These are phyloP conservation scores for Odontomachus brunneus DNA, from an alignment of 1,140 invertebrate species.

Conservation along the genomic window DNA sequence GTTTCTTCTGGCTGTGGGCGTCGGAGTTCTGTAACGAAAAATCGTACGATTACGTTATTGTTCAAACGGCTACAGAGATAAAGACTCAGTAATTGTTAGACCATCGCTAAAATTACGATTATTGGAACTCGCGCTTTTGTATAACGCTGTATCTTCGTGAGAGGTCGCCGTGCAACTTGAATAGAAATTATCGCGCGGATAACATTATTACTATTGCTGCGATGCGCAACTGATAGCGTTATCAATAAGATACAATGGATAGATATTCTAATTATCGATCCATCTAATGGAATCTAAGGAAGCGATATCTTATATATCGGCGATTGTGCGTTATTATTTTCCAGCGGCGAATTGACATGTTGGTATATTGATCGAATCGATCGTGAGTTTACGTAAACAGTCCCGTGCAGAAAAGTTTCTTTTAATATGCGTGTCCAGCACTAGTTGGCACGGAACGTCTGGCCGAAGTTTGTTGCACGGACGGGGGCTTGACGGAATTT, in stretches of 20 bases:
- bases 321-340: background rate
- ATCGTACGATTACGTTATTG: background rate
- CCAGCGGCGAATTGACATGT: background rate
- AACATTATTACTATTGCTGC: background rate
- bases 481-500: constrained; percentile 10
- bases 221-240: background rate
- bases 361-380: background rate
- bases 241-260: background rate
- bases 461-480: constrained; percentile 26
- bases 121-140: background rate
- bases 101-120: too few relatives aligned
- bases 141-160: too few relatives aligned
- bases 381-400: background rate
- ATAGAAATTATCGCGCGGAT: constrained; percentile 2
- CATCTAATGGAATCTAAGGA: too few relatives aligned
- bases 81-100: background rate
- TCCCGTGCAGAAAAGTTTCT: background rate
- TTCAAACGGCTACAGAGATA: background rate
- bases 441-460: constrained; percentile 26
- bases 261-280: background rate
- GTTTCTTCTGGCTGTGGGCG: constrained; percentile 77
- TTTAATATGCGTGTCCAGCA: background rate
- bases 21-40: constrained; percentile 78
- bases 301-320: background rate
- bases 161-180: background rate